Evolutionary conservation across 2,888 invertebrate species (phyloP).

Genomic region (Pristionchus arcanus): DNA sequence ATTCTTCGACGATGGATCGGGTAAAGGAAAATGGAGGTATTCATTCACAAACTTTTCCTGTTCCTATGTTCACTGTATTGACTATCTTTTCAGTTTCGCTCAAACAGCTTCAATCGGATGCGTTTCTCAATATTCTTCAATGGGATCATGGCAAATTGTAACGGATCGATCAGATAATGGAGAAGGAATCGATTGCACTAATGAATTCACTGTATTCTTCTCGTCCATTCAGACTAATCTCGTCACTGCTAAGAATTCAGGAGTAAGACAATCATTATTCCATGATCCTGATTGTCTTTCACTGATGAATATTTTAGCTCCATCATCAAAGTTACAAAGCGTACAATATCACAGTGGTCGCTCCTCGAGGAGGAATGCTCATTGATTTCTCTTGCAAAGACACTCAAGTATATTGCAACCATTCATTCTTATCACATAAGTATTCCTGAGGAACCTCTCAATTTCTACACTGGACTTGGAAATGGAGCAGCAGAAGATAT

Average conservation of each 20-base stretch:
- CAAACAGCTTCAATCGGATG: not conserved
- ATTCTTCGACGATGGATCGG: slow-evolving; percentile 4
- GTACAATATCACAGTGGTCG: slow-evolving; percentile 6
- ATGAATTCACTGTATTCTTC: slow-evolving; percentile 31
- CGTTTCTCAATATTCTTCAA: not conserved
- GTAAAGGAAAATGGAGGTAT: not conserved
- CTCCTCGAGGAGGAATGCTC: not conserved
- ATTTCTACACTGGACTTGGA: slow-evolving; percentile 28
- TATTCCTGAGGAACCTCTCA: not conserved
- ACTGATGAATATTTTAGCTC: not conserved
- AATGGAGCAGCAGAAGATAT: not conserved
- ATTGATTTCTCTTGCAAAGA: slow-evolving; percentile 33
- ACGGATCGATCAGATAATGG: not conserved
- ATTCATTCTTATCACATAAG: not conserved
- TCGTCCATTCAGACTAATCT: slow-evolving; percentile 10
- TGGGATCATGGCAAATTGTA: not conserved
- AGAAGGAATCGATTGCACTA: slow-evolving; percentile 26
- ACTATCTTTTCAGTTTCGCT: not conserved
- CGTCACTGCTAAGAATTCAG: not conserved
- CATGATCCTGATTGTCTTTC: not conserved
- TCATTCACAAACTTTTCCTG: not conserved
- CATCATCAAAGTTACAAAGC: not conserved
- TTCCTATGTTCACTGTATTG: not conserved
- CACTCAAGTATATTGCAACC: not conserved
- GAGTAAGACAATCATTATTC: not conserved